These are phyloP conservation scores for Drosophila aff. DNA, from an alignment of 1,140 invertebrate species.

Conservation along the genomic window DNA sequence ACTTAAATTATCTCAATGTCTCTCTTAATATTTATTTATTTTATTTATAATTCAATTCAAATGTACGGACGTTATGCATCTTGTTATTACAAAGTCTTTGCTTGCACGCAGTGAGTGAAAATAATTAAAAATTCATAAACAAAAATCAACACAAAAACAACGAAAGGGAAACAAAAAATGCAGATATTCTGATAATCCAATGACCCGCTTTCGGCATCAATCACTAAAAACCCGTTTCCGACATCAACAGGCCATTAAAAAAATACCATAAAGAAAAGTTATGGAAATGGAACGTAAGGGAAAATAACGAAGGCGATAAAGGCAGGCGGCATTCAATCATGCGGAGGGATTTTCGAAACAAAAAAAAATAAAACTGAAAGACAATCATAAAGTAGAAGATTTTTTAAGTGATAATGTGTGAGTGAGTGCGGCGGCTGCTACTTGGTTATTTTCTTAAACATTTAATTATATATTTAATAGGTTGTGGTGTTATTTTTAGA, in stretches of 20 bases:
- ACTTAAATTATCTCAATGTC: no score
- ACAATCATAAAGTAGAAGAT: slow-evolving; percentile 15
- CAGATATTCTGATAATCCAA: slow-evolving; percentile 38
- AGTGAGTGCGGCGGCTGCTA: slow-evolving; percentile 67
- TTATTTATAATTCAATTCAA: no score
- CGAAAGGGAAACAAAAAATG: slow-evolving; percentile 26
- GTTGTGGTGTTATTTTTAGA: slow-evolving; percentile 42
- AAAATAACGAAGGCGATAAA: slow-evolving; percentile 27
- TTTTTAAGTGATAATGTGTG: slow-evolving; percentile 42
- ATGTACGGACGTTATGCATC: background rate
- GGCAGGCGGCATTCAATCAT: slow-evolving; percentile 41
- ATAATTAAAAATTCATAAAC: slow-evolving; percentile 5
- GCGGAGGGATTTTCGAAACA: slow-evolving; percentile 16
- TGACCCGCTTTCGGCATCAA: slow-evolving; percentile 44
- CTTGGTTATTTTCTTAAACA: slow-evolving; percentile 30
- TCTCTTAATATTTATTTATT: no score
- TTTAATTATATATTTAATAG: slow-evolving; percentile 26
- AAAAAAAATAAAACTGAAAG: slow-evolving; percentile 9
- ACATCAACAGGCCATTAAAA: slow-evolving; percentile 28
- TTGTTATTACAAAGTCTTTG: background rate
- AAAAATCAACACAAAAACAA: slow-evolving; percentile 18
- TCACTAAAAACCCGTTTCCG: slow-evolving; percentile 19
- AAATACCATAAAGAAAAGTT: slow-evolving; percentile 16
- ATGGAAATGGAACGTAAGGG: slow-evolving; percentile 38
- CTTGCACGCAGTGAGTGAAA: slow-evolving; percentile 23